These are phyloP conservation scores for Ethmia dodecea DNA, from an alignment of 2,888 invertebrate species.

Conservation along the genomic window DNA sequence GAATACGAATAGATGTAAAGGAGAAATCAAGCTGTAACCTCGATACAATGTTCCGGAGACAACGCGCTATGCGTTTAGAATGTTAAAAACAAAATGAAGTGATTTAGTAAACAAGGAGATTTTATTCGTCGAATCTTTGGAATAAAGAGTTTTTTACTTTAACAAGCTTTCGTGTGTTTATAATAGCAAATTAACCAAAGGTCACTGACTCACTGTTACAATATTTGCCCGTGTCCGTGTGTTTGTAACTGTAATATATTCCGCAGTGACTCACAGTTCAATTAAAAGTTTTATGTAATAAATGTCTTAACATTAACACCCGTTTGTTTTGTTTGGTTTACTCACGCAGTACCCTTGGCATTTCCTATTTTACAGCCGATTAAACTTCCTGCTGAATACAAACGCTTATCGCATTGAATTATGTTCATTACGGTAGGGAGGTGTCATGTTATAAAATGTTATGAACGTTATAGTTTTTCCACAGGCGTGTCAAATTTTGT, in stretches of 20 bases:
- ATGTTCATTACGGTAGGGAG: too few species aligned
- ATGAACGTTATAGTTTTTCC: too few species aligned
- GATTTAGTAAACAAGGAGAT: constrained; percentile 10
- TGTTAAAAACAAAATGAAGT: constrained; percentile 12
- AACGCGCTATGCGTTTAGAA: constrained; percentile 22
- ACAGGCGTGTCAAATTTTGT: too few species aligned
- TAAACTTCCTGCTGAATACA: constrained; percentile 17
- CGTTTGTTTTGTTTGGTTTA: constrained; percentile 10
- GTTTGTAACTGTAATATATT: too few species aligned
- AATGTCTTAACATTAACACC: constrained; percentile 3
- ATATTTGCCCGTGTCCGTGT: too few species aligned
- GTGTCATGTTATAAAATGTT: too few species aligned
- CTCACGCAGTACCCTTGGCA: constrained; percentile 22
- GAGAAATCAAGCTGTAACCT: constrained; percentile 38
- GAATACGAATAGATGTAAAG: constrained; percentile 43
- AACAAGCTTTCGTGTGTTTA: too few species aligned
- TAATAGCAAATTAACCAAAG: constrained; percentile 5
- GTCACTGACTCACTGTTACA: constrained; percentile 10
- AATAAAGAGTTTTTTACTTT: too few species aligned
- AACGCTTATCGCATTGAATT: too few species aligned
- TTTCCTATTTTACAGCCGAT: constrained; percentile 15
- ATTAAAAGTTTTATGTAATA: constrained; percentile 7
- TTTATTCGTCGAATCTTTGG: too few species aligned
- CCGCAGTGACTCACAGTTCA: constrained; percentile 5
- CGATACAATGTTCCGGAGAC: constrained; percentile 18